A percentile compares a stretch with the other conserved stretches of the same genome.
Conservation (phyloP, 2,888 invertebrate species). For the Paralinhomoeus sp. region DNA sequence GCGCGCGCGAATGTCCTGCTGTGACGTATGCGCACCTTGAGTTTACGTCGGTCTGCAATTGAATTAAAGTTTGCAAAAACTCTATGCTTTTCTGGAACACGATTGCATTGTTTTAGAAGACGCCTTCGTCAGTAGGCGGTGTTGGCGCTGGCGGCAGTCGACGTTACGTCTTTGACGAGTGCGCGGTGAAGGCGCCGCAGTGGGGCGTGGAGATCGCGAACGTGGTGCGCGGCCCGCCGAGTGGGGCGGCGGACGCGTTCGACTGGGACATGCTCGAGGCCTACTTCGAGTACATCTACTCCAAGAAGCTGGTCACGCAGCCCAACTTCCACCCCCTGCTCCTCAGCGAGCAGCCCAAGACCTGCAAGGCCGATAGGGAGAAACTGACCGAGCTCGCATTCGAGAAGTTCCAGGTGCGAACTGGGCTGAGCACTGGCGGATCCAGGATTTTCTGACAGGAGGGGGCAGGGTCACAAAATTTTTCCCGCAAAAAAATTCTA, state of each 20-base stretch:
- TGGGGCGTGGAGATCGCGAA: background rate
- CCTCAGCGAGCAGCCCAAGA: conserved; percentile 85
- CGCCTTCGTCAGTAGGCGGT: no score
- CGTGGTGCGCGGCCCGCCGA: background rate
- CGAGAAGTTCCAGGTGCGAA: conserved; percentile 90
- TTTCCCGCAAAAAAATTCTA: no score
- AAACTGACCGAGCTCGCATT: conserved; percentile 87
- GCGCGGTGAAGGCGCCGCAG: background rate
- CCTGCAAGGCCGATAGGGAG: conserved; percentile 67
- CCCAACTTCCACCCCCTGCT: conserved; percentile 84
- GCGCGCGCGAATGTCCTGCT: no score
- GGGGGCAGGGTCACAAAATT: no score
- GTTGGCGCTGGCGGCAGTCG: no score
- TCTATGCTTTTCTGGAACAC: no score
- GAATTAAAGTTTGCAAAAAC: no score
- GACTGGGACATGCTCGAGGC: conserved; percentile 98
- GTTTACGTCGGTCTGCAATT: no score
- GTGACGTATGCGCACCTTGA: no score
- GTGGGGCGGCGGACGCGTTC: conserved; percentile 39
- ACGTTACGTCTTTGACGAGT: background rate
- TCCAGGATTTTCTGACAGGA: no score
- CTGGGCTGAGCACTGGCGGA: no score
- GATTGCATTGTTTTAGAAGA: no score
- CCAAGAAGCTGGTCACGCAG: conserved; percentile 63
- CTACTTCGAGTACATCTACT: conserved; percentile 72